Base-by-base conservation (phyloP, 2,113 vertebrate genomes). In the Bos indicus region DNA sequence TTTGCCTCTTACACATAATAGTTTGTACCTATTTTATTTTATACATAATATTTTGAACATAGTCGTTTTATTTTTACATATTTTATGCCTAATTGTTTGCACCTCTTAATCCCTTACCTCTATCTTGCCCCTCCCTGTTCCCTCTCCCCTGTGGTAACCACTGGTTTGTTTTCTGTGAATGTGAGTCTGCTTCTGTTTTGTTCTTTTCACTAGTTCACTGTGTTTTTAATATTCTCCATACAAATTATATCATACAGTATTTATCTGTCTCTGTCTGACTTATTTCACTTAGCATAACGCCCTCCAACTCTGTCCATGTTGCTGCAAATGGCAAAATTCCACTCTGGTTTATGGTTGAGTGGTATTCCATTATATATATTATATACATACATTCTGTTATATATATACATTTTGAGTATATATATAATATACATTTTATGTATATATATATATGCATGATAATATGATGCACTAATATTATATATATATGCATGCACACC, bases 41-140 rank as follows among this genome's bases (percentile, higher is more conserved):
- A 71, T 23, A 40, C 67, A 71, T 67, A n/a, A 67, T 71, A 71
- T 40, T 71, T 71, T 71, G n/a, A 71, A 71, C 19, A 40, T 71
- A 40, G 19, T 40, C 23, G 67, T 40, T 71, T 71, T 40, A 23
- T 23, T 71, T 71, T 71, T 71, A 21, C 30, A 52, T 81, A 52
- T 81, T 81, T 81, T 52, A n/a, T 4, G 12, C 48, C 7, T 52
- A 52, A 52, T 21, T 52, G 48, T 81, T 81, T 81, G 6, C 2
- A 7, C 10, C 17, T n/a, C 28, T 81, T 81, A 81, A 52, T 21
- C 28, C 78, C 14, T 21, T 4, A 21, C 43, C 14, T 12, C 8
- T 48, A 2, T 52, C 17, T 21, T 33, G 17, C 30, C 78, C 48
- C 40, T 33, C 48, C 17, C 28, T 0, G 0, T 80, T 30, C 26